A percentile compares a stretch with the other conserved stretches of the same genome.
These are phyloP conservation scores for Cercopithecus mona DNA, from an alignment of 2,113 vertebrate genomes.

Conservation along the genomic window DNA sequence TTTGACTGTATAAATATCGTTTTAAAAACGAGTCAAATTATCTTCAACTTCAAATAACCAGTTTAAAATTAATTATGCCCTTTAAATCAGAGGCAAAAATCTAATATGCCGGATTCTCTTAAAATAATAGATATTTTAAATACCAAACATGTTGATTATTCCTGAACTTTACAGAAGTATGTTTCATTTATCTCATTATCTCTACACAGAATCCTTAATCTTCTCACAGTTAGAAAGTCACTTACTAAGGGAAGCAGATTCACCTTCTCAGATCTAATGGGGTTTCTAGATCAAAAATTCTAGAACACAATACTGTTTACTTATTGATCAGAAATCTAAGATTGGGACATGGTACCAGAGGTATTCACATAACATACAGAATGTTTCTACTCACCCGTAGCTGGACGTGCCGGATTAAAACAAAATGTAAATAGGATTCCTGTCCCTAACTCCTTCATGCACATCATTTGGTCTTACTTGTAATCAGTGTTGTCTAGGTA, in stretches of 20 bases:
- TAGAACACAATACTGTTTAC: background rate
- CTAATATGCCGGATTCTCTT: background rate
- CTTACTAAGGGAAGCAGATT: background rate
- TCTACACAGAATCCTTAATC: background rate
- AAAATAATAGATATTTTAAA: background rate
- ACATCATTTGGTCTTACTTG: background rate
- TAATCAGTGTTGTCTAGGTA: background rate
- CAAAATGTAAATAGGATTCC: background rate
- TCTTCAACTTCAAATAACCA: background rate
- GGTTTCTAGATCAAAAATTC: background rate
- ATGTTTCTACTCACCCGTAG: background rate
- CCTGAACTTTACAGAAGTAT: background rate
- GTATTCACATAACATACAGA: background rate
- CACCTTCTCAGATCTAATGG: background rate
- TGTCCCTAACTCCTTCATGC: background rate
- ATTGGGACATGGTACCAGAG: background rate
- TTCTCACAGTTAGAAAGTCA: background rate
- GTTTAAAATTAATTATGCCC: slow-evolving; percentile 9
- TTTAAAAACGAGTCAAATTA: slow-evolving; percentile 27
- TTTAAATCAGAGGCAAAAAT: slow-evolving; percentile 29
- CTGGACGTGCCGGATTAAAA: background rate
- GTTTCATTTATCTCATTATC: background rate
- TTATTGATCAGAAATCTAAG: background rate
- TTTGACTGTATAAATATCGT: background rate
- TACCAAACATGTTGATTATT: background rate